Conservation (phyloP, 2,797 vertebrate genomes). For the Brachyrhaphis roseni region DNA sequence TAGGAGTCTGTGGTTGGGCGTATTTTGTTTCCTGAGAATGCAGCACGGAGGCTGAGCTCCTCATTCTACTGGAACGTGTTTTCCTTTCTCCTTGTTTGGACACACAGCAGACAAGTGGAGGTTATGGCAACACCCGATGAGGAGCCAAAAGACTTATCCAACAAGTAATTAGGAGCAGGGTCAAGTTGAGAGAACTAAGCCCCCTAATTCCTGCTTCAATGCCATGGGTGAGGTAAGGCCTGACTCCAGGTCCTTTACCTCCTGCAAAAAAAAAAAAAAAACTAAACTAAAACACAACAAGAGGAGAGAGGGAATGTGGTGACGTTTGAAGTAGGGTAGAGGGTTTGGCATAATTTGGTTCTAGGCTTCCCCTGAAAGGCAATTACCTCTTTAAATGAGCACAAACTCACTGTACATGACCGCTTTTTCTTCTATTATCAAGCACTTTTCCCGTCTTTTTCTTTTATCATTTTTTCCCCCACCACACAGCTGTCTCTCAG, state of each 20-base stretch:
- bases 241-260: conserved; percentile 50
- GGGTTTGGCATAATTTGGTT: not conserved
- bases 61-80: conserved; percentile 71
- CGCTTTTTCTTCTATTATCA: not conserved
- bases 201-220: conserved; percentile 74
- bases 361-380: not conserved
- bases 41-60: conserved; percentile 69
- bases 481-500: not conserved
- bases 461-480: not conserved
- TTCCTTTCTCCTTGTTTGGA: conserved; percentile 80
- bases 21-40: conserved; percentile 69
- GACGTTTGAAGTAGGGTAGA: not conserved
- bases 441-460: not conserved
- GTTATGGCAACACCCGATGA: conserved; percentile 79
- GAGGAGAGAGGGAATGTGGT: conserved; percentile 2
- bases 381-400: not conserved
- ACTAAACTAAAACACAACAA: conserved; percentile 6
- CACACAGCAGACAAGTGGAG: conserved; percentile 81
- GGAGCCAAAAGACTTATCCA: conserved; percentile 81
- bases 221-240: conserved; percentile 71
- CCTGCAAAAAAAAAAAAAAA: conserved; percentile 15
- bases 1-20: conserved; percentile 53
- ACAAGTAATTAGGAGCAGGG: conserved; percentile 83
- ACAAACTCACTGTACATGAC: not conserved
- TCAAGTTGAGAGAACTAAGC: conserved; percentile 83